phyloP scores from a whole-genome alignment of 92 coral and sea anemone genomes.

The Ricordea florida region DNA sequence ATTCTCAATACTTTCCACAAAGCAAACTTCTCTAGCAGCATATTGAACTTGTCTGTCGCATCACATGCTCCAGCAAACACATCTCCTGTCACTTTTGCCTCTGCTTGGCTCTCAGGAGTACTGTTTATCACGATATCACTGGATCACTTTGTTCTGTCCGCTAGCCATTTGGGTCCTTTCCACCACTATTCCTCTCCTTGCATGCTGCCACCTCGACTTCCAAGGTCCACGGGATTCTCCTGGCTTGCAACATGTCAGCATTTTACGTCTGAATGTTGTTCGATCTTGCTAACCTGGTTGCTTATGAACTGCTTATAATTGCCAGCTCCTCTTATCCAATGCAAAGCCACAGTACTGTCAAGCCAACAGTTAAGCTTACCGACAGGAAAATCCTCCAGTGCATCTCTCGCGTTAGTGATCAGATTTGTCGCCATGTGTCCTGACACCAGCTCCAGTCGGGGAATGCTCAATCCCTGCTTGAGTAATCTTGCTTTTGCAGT shows the following conservation, averaged over 20 bases:
- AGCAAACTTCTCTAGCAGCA: slow-evolving; percentile 3
- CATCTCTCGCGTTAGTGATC: background rate
- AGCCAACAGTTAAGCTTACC: slow-evolving; percentile 37
- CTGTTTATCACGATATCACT: background rate
- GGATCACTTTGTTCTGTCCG: slow-evolving; percentile 13
- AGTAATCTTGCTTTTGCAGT: slow-evolving; percentile 32
- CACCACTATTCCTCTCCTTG: slow-evolving; percentile 13
- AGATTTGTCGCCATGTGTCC: slow-evolving; percentile 46
- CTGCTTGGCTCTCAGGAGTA: slow-evolving; percentile 16
- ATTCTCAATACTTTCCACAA: slow-evolving; percentile 23
- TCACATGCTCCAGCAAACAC: slow-evolving; percentile 22
- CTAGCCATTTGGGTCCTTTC: slow-evolving; percentile 41
- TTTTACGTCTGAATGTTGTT: slow-evolving; percentile 1
- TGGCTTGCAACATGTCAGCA: slow-evolving; percentile 29
- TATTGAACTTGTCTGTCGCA: slow-evolving; percentile 8
- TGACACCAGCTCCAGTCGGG: slow-evolving; percentile 31
- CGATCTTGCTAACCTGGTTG: slow-evolving; percentile 45
- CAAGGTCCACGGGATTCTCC: slow-evolving; percentile 42
- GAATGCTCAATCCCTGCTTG: slow-evolving; percentile 39
- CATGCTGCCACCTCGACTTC: slow-evolving; percentile 37
- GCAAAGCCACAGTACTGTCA: slow-evolving; percentile 43
- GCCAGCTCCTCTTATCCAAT: slow-evolving; percentile 42
- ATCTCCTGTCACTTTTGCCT: slow-evolving; percentile 6
- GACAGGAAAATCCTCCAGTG: slow-evolving; percentile 31
- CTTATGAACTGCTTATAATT: slow-evolving; percentile 31